These are phyloP conservation scores for Suncus etruscus DNA, from an alignment of 2,113 vertebrate species.

Conservation along the genomic window DNA sequence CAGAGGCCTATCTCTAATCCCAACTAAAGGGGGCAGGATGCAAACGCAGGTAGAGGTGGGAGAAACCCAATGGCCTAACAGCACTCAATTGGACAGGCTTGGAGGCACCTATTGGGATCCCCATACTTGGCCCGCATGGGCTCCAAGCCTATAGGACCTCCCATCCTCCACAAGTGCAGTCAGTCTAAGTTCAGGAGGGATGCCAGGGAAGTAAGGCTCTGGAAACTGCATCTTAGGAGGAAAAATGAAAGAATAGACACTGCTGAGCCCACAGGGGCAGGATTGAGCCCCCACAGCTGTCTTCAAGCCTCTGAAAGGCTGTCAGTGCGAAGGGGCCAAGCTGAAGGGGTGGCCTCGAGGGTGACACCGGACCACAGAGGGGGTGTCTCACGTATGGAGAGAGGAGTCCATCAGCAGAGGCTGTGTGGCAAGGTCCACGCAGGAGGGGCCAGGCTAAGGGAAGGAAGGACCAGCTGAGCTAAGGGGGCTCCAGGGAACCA, in stretches of 20 bases:
- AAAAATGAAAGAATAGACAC: neutral
- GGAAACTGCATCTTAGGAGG: neutral
- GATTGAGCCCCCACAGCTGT: conserved; percentile 20
- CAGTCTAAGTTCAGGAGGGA: neutral
- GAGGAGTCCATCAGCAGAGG: neutral
- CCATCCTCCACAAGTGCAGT: too few species aligned
- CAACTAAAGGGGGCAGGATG: too few species aligned
- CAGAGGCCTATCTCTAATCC: too few species aligned
- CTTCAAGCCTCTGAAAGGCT: conserved; percentile 43
- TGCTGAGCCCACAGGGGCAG: neutral
- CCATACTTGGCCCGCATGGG: too few species aligned
- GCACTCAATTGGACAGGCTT: too few species aligned
- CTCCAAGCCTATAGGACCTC: too few species aligned
- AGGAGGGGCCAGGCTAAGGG: neutral
- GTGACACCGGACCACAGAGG: conserved; percentile 4
- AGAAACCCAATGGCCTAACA: too few species aligned
- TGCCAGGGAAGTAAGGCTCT: neutral
- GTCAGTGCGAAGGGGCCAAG: conserved; percentile 12
- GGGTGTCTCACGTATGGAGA: neutral
- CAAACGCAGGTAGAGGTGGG: too few species aligned
- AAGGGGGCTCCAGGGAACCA: neutral
- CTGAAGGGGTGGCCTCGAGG: neutral
- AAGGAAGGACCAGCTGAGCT: neutral
- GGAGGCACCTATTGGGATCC: too few species aligned
- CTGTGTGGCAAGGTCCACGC: rapidly evolving